A percentile compares a stretch with the other conserved stretches of the same genome.
phyloP scores from a whole-genome alignment of 2,113 vertebrate genomes.

The Orthonyx spaldingii region DNA sequence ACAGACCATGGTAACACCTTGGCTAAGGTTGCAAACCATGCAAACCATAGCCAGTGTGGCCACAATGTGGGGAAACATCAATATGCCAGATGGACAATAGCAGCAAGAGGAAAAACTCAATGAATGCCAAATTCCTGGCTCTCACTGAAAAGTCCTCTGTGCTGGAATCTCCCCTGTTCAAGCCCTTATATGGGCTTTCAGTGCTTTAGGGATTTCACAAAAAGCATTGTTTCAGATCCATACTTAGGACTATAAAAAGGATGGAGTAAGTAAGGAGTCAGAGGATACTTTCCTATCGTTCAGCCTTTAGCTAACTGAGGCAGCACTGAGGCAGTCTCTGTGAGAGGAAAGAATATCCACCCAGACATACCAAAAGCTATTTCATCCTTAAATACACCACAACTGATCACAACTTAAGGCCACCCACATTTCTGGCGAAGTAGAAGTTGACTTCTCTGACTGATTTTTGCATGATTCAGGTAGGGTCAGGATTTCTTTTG shows the following conservation, averaged over 20 bases:
- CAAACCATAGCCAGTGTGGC: neutral
- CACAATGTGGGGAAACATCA: neutral
- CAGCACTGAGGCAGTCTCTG: neutral
- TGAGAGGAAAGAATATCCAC: neutral
- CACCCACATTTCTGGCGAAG: neutral
- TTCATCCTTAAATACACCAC: neutral
- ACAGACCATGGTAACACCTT: fast-evolving
- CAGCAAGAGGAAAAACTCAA: neutral
- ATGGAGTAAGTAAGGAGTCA: neutral
- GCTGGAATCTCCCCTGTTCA: neutral
- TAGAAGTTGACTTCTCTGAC: neutral
- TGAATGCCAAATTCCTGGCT: neutral
- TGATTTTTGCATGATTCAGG: neutral
- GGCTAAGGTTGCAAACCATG: neutral
- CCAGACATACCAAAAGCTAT: neutral
- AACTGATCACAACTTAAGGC: neutral
- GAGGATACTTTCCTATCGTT: neutral
- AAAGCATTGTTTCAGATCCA: neutral
- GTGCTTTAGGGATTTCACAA: neutral
- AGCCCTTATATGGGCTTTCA: neutral
- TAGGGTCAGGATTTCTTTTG: neutral
- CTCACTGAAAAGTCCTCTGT: neutral
- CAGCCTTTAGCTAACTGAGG: neutral
- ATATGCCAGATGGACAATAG: neutral
- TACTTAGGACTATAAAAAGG: neutral